Evolutionary conservation across 2,113 vertebrate species (phyloP), one percentile per base, ranked within the genome.

Genomic region (Labrus mixtus): DNA sequence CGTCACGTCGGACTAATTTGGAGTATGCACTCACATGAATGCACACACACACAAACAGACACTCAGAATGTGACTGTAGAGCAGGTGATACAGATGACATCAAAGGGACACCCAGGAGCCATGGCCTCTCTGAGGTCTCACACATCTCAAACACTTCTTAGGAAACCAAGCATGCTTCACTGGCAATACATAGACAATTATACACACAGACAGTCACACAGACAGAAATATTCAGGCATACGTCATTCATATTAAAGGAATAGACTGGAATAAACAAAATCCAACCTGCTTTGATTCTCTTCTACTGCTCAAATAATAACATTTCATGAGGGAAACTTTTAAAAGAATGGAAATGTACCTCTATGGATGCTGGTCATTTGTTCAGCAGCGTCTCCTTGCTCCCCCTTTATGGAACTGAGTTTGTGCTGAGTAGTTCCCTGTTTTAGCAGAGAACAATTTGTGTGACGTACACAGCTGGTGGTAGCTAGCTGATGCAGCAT

Each of bases 381-480:
- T 58, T 68, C 20, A 33, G 76, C 15, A 77, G 43, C 48, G 37
- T 48, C 46, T 79, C 56, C 63, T 54, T 65, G 72, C 67, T 85
- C 55, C 64, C 37, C 71, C 64, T 72, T 64, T 66, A 69, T 76
- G 75, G 81, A 90, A 86, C 77, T 87, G 61, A 81, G 77, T 77
- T 82, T 82, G 70, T 88, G 86, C 91, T 91, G 90, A 91, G 78
- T 75, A 25, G 80, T 87, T 93, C 89, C 83, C 87, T 90, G 85
- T 88, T 86, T 77, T 48, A 84, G 60, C 69, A 68, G 69, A 63
- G 83, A 86, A 81, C 70, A 69, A 74, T 86, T 68, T 88, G 66
- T 39, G 58, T 90, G 86, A 90, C 83, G 39, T 82, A 74, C 82
- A 73, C 62, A 79, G 66, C 59, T 69, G 63, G 59, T 85, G 85